Percentiles rank a stretch among this genome's conserved stretches.
Evolutionary conservation across 2,888 invertebrate genomes (phyloP).

Genomic region (Diaperis boleti): DNA sequence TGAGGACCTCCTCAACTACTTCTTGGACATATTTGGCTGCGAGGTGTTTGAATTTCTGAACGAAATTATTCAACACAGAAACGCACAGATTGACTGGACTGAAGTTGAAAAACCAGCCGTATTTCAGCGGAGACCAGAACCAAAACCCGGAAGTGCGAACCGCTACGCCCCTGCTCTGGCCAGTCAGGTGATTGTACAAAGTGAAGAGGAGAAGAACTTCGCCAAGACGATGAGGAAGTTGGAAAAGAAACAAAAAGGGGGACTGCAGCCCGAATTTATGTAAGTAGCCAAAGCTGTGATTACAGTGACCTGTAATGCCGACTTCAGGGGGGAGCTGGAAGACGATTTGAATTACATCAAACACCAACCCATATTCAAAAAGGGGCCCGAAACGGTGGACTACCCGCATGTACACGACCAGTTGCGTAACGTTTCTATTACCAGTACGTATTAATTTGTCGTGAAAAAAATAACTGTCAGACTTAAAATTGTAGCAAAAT

Average conservation of each 20-base stretch:
- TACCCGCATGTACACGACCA: conserved; percentile 93
- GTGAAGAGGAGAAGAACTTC: conserved; percentile 83
- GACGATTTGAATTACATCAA: conserved; percentile 52
- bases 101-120: conserved; percentile 10
- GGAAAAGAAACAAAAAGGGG: conserved; percentile 77
- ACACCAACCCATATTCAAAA: conserved; percentile 56
- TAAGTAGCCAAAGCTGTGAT: conserved; percentile 14
- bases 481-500: conserved; percentile 54
- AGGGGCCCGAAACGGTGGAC: conserved; percentile 65
- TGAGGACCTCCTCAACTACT: conserved; percentile 80
- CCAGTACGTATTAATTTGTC: conserved; percentile 50
- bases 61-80: conserved; percentile 60
- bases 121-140: conserved; percentile 12
- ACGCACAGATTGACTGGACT: conserved; percentile 52
- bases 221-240: conserved; percentile 84
- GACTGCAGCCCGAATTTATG: conserved; percentile 62
- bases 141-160: conserved; percentile 23
- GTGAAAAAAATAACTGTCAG: too few relatives aligned
- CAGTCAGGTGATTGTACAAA: conserved; percentile 86
- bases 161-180: conserved; percentile 73
- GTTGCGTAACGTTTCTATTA: conserved; percentile 68
- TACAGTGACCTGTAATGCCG: conserved; percentile 14
- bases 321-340: conserved; percentile 52
- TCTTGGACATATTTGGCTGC: conserved; percentile 91
- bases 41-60: conserved; percentile 69